Base-by-base conservation (phyloP, 2,113 vertebrate genomes). In the Myotis lucifugus region DNA sequence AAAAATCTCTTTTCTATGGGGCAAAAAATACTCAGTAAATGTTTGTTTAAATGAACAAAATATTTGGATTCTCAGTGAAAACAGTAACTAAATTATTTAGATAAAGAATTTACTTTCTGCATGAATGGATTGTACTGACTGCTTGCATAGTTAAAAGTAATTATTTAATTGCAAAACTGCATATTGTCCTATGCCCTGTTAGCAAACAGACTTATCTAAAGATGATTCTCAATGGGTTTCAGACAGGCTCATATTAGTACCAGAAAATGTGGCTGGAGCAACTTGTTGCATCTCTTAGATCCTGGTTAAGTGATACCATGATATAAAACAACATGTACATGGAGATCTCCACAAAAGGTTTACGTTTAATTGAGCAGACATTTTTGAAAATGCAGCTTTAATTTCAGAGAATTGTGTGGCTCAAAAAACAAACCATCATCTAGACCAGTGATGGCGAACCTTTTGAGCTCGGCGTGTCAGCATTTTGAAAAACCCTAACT, bases 61-160 rank as follows among this genome's bases (percentile, higher is more conserved):
- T 14, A 46, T 73, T 88, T 92, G 59, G 23, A 48, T 48, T 92
- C 25, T 76, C 56, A 84, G n/a, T 85, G 40, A 93, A 95, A 95
- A 73, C 3, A 88, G 40, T n/a, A 40, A 48, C 73, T 73, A 73
- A 89, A 66, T 79, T 93, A 85, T 91, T 77, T 82, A 54, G 34
- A 32, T 73, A 78, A 94, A 70, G 29, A 70, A 88, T 72, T 76
- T 66, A 54, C 46, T 83, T 93, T 91, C 61, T 83, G 18, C 27
- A 73, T 46, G 54, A 95, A 83, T 82, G 85, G 34, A 73, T 59
- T 72, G 14, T 29, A 88, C 50, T 59, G 67, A 27, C 32, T 93
- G 11, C 32, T 91, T 88, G 90, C n/a, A 50, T 54, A 73, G 17
- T 79, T 52, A 64, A 92, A 85, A 89, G 5, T 64, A 82, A 67